phyloP scores from a whole-genome alignment of 1,140 invertebrate genomes.

The Drosophila nikananu region DNA sequence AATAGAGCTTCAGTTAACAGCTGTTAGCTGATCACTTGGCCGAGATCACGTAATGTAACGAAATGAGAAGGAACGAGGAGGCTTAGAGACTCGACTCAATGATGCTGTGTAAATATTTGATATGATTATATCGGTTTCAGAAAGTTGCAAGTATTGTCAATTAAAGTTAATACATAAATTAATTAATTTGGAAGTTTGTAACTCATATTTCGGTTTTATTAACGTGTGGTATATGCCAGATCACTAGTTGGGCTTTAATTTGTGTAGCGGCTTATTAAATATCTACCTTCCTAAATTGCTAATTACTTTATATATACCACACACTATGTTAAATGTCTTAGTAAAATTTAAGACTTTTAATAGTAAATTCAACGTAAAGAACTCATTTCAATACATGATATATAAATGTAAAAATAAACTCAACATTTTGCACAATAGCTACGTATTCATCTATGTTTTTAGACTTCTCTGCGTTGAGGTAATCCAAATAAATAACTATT shows the following conservation, averaged over 20 bases:
- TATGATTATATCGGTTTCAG: too few species aligned
- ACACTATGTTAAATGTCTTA: not conserved
- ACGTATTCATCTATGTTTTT: not conserved
- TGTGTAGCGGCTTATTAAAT: too few species aligned
- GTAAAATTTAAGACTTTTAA: not conserved
- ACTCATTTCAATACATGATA: too few species aligned
- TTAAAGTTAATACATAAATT: too few species aligned
- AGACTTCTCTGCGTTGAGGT: not conserved
- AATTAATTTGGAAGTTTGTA: not conserved
- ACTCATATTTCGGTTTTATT: not conserved
- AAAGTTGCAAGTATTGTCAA: too few species aligned
- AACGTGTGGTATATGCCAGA: not conserved
- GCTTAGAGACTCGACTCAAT: too few species aligned
- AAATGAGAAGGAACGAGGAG: not conserved
- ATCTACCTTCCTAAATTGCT: not conserved
- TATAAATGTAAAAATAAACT: too few species aligned
- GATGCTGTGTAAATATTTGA: not conserved
- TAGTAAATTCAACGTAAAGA: not conserved
- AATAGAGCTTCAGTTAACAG: slow-evolving; percentile 23
- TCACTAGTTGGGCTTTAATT: not conserved
- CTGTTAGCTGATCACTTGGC: slow-evolving; percentile 31
- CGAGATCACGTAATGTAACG: slow-evolving; percentile 41
- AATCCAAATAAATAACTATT: not conserved
- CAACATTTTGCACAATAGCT: not conserved
- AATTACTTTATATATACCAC: not conserved